Conservation (phyloP, 2,797 vertebrate species). For the Rhabdophis nuchalis region DNA sequence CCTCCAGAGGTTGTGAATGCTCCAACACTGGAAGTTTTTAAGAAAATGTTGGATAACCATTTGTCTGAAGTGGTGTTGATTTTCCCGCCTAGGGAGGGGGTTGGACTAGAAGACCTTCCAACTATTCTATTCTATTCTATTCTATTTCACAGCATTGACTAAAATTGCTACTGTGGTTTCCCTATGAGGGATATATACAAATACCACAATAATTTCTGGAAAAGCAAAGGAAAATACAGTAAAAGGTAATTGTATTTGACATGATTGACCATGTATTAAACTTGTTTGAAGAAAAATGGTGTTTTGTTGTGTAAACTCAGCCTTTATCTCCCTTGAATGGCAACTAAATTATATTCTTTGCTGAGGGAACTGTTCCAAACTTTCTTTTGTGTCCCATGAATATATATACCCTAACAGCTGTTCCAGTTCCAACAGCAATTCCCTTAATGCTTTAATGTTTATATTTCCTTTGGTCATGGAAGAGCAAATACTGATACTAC, state of each 20-base stretch:
- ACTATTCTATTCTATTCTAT: too few relatives aligned
- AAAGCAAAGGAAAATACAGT: neutral
- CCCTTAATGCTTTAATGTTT: neutral
- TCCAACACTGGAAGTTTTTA: too few relatives aligned
- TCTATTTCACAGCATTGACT: neutral
- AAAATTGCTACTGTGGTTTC: neutral
- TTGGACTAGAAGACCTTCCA: too few relatives aligned
- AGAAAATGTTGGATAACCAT: too few relatives aligned
- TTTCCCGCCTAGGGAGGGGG: too few relatives aligned
- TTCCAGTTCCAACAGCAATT: neutral
- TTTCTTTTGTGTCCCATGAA: neutral
- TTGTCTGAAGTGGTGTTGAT: too few relatives aligned
- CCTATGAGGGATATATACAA: neutral
- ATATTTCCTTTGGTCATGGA: constrained; percentile 17
- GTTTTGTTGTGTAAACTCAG: neutral
- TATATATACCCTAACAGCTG: neutral
- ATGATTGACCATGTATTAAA: neutral
- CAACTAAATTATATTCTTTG: neutral
- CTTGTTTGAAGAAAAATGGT: neutral
- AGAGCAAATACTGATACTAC: neutral
- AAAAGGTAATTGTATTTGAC: neutral
- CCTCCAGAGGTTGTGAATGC: too few relatives aligned
- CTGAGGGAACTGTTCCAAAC: neutral
- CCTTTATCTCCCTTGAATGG: neutral
- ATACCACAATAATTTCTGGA: neutral